These are phyloP conservation scores for Antigone vipio DNA, from an alignment of 2,113 vertebrate genomes.

Conservation along the genomic window DNA sequence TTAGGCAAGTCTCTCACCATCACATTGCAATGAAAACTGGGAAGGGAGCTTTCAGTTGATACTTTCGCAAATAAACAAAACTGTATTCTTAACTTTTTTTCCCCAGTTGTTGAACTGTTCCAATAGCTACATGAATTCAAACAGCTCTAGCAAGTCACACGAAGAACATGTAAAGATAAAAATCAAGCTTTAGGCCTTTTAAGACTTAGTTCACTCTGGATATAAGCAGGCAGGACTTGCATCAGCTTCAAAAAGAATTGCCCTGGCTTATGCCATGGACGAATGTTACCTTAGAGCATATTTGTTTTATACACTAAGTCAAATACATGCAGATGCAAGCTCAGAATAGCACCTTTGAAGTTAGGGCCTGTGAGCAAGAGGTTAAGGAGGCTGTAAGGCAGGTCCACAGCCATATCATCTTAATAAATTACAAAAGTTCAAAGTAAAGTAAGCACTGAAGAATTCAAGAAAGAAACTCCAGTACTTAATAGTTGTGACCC, in stretches of 20 bases:
- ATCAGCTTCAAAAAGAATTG: not conserved
- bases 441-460: not conserved
- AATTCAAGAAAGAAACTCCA: not conserved
- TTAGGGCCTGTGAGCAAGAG: not conserved
- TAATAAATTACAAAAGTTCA: not conserved
- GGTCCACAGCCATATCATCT: not conserved
- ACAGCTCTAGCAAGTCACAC: not conserved
- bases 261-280: not conserved
- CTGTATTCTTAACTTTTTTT: not conserved
- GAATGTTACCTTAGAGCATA: not conserved
- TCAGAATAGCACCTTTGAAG: not conserved
- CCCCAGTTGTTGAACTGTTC: not conserved
- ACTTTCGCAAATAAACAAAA: not conserved
- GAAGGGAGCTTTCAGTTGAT: not conserved
- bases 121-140: not conserved
- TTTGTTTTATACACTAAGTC: not conserved
- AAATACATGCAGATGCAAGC: not conserved
- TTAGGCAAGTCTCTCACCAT: not conserved
- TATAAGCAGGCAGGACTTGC: not conserved
- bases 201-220: not conserved
- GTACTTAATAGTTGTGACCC: not conserved
- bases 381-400: not conserved
- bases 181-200: not conserved
- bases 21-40: not conserved
- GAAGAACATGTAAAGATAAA: not conserved